Evolutionary conservation across 2,888 invertebrate genomes (phyloP).

Genomic region (Lithosia quadra): DNA sequence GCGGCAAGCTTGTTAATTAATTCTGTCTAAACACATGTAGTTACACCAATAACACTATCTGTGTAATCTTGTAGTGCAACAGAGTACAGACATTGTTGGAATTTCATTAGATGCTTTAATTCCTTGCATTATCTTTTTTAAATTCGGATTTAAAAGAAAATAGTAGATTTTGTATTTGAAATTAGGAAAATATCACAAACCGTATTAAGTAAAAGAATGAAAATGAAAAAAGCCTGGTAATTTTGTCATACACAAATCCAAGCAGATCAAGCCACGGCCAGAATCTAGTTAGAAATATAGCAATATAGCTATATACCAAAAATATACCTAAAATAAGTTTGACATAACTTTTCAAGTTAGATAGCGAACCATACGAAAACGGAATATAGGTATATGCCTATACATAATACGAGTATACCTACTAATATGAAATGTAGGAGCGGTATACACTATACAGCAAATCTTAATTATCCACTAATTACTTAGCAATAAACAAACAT

Average conservation of each 20-base stretch:
- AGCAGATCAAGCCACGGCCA: no score
- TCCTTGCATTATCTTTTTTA: not conserved
- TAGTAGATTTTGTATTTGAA: no score
- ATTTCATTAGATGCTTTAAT: not conserved
- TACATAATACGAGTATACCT: not conserved
- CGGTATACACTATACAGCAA: not conserved
- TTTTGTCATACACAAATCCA: no score
- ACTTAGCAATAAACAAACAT: constrained; percentile 7
- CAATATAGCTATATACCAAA: no score
- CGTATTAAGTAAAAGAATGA: no score
- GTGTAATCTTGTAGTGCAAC: not conserved
- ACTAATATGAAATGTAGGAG: not conserved
- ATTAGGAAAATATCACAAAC: no score
- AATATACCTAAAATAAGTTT: no score
- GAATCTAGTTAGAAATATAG: no score
- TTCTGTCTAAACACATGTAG: not conserved
- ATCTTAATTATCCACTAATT: not conserved
- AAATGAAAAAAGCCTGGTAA: no score
- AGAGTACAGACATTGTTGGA: not conserved
- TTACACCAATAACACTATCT: not conserved
- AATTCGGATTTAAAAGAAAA: no score
- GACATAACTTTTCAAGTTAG: no score
- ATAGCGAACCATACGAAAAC: no score
- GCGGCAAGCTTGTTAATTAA: not conserved
- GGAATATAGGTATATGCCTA: not conserved